These are phyloP conservation scores for Eucriotettix oculatus DNA, from an alignment of 2,888 invertebrate genomes.

Conservation along the genomic window DNA sequence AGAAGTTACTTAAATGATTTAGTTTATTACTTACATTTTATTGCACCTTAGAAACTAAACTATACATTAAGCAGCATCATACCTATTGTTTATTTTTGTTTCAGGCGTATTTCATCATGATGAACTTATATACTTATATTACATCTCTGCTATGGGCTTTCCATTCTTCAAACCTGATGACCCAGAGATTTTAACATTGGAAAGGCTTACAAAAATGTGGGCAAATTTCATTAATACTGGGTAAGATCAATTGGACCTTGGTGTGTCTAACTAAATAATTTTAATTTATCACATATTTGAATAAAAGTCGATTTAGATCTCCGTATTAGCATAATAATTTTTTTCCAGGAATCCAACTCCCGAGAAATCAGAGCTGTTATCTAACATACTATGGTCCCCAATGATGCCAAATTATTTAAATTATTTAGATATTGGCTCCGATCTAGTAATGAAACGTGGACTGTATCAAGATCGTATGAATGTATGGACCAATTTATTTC, in stretches of 20 bases:
- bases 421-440: too few species aligned
- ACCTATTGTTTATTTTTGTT: not conserved
- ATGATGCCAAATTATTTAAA: too few species aligned
- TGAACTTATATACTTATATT: conserved; percentile 35
- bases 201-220: conserved; percentile 26
- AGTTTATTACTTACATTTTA: not conserved
- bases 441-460: too few species aligned
- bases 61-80: not conserved
- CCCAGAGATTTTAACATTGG: conserved; percentile 27
- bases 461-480: too few species aligned
- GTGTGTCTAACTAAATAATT: too few species aligned
- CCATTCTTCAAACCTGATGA: conserved; percentile 27
- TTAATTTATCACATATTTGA: too few species aligned
- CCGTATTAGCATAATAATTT: too few species aligned
- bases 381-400: too few species aligned
- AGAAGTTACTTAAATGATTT: not conserved
- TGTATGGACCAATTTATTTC: too few species aligned
- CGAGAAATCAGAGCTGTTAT: too few species aligned
- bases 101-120: conserved; percentile 26
- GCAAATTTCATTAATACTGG: conserved; percentile 24
- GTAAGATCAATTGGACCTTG: not conserved
- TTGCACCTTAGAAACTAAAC: not conserved
- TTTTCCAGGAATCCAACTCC: too few species aligned
- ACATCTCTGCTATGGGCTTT: conserved; percentile 18
- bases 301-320: too few species aligned